Conservation (phyloP, 2,113 vertebrate genomes). For the Serilophus lunatus region DNA sequence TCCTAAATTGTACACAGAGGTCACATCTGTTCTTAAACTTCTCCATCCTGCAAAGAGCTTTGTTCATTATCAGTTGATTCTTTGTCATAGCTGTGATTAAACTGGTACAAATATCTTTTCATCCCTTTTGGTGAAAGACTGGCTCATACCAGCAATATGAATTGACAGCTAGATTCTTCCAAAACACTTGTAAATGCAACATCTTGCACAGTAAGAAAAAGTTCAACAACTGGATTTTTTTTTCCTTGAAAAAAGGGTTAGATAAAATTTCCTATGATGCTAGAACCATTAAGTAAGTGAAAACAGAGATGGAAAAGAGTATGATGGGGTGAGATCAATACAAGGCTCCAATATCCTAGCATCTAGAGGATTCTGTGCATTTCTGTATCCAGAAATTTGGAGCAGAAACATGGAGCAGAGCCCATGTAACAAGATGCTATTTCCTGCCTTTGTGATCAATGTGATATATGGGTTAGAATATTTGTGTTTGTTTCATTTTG, state of each 20-base stretch:
- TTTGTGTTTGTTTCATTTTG: background rate
- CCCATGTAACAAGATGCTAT: background rate
- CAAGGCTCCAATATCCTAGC: background rate
- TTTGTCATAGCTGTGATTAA: background rate
- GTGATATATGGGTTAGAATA: background rate
- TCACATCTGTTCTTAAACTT: background rate
- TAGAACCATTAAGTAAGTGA: background rate
- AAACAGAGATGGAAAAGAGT: background rate
- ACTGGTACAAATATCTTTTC: background rate
- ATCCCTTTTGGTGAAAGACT: background rate
- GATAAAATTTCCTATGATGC: background rate
- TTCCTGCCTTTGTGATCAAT: background rate
- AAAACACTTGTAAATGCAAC: background rate
- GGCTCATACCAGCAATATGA: background rate
- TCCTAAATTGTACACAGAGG: background rate
- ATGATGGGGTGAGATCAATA: accelerated
- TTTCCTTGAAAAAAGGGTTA: background rate
- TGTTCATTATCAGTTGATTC: background rate
- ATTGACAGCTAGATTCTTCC: background rate
- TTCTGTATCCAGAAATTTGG: background rate
- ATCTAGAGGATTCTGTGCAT: background rate
- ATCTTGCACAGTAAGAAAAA: background rate
- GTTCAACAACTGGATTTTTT: background rate
- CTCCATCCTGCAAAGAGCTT: background rate
- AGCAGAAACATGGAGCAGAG: background rate